These are phyloP conservation scores for Dissostichus mawsoni DNA, from an alignment of 2,113 vertebrate genomes.

Conservation along the genomic window DNA sequence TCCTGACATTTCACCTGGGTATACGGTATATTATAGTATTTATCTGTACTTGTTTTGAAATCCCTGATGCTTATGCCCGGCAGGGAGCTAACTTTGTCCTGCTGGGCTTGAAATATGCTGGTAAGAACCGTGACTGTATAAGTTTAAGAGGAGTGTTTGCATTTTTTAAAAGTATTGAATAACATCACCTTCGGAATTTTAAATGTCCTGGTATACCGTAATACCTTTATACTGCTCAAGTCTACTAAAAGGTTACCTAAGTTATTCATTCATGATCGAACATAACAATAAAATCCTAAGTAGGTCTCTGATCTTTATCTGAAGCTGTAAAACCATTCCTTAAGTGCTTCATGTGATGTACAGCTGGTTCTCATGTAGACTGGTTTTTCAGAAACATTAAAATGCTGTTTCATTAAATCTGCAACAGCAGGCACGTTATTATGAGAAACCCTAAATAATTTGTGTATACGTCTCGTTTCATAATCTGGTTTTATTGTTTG, in stretches of 20 bases:
- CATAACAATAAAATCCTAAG: not conserved
- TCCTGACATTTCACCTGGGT: no score
- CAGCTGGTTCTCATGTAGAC: not conserved
- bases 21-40: no score
- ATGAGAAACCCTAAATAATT: not conserved
- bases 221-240: no score
- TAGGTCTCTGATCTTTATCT: not conserved
- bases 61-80: no score
- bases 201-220: no score
- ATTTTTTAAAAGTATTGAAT: no score
- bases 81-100: no score
- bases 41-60: no score
- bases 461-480: not conserved
- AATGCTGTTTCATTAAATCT: not conserved
- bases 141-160: no score
- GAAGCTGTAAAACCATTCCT: not conserved
- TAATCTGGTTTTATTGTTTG: not conserved
- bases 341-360: not conserved
- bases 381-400: not conserved
- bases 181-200: no score
- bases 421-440: not conserved
- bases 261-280: slow-evolving; percentile 47
- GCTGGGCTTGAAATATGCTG: no score
- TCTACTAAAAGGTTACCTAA: not conserved
- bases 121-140: no score